These are phyloP conservation scores for Euphydryas editha DNA, from an alignment of 2,888 invertebrate genomes.

Conservation along the genomic window DNA sequence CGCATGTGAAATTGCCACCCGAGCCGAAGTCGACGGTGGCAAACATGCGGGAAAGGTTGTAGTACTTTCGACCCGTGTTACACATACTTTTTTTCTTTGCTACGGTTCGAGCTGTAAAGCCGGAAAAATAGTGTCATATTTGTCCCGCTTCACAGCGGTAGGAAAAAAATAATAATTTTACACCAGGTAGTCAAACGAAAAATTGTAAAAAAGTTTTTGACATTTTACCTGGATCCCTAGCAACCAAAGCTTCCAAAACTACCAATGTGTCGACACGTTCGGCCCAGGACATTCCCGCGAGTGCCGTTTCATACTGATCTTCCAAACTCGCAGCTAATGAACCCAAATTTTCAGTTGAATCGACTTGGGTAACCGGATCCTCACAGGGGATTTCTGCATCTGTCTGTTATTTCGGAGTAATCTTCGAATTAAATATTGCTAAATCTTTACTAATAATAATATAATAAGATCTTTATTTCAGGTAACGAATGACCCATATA, in stretches of 20 bases:
- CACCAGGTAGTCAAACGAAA: neutral
- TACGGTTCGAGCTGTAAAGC: too few species aligned
- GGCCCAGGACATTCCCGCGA: constrained; percentile 92
- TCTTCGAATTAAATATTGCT: neutral
- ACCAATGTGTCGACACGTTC: constrained; percentile 92
- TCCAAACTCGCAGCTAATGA: constrained; percentile 78
- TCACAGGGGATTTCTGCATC: constrained; percentile 86
- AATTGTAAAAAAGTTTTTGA: neutral
- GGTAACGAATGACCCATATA: too few species aligned
- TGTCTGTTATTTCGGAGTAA: constrained; percentile 69
- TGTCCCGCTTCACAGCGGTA: too few species aligned
- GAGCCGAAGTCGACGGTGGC: too few species aligned
- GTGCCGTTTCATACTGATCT: constrained; percentile 87
- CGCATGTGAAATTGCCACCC: too few species aligned
- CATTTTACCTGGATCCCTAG: constrained; percentile 91
- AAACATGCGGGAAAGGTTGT: too few species aligned
- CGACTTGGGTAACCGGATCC: constrained; percentile 55
- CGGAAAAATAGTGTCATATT: too few species aligned
- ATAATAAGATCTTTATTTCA: too few species aligned
- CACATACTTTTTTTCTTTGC: too few species aligned
- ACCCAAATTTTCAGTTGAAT: constrained; percentile 52
- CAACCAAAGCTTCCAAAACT: constrained; percentile 89
- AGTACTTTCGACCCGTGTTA: too few species aligned
- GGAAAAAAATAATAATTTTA: too few species aligned
- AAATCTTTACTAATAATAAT: too few species aligned